Conservation (phyloP, 2,888 invertebrate genomes). For the Callyntrura sp. region DNA sequence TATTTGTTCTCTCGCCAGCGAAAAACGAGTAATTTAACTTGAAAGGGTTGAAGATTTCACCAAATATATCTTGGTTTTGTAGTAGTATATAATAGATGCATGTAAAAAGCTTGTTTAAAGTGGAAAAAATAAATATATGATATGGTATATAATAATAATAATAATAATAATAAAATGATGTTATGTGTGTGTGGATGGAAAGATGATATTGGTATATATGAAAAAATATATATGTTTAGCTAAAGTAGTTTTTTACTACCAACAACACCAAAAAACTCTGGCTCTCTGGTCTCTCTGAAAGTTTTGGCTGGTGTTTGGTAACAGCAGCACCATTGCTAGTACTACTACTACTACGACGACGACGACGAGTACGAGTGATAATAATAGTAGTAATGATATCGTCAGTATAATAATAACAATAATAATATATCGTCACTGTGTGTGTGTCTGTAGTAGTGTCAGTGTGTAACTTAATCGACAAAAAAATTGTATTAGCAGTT, state of each 20-base stretch:
- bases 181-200: neutral
- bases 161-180: neutral
- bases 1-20: no score
- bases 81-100: neutral
- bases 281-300: neutral
- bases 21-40: neutral
- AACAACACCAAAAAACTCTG: neutral
- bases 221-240: conserved; percentile 3
- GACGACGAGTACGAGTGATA: neutral
- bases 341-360: conserved; percentile 5
- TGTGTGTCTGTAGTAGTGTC: conserved; percentile 28
- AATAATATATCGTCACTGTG: no score
- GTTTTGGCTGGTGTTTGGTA: conserved; percentile 12
- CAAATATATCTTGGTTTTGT: neutral
- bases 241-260: conserved; percentile 44
- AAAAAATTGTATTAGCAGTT: conserved; percentile 38
- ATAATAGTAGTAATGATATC: conserved; percentile 13
- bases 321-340: neutral
- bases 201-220: neutral
- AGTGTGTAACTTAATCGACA: conserved; percentile 44
- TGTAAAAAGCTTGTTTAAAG: conserved; percentile 2
- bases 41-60: neutral
- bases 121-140: neutral
- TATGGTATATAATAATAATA: neutral
- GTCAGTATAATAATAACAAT: neutral